Percentiles rank a stretch among this genome's conserved stretches.
These are phyloP conservation scores for Diachasmimorpha longicaudata DNA, from an alignment of 1,140 invertebrate species.

Conservation along the genomic window DNA sequence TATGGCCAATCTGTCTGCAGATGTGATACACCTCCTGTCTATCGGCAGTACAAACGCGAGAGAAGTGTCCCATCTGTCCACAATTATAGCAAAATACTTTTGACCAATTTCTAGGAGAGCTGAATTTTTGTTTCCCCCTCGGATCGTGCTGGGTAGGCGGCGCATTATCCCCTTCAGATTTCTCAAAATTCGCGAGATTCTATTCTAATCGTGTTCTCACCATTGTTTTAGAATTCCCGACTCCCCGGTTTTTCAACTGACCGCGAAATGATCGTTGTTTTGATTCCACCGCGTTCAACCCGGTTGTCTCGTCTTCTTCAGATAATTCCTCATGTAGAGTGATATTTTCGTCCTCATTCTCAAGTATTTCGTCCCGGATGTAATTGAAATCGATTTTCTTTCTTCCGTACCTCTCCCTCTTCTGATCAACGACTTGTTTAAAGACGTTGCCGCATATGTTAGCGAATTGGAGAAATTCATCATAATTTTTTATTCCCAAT, in stretches of 20 bases:
- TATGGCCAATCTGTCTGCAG: conserved; percentile 10
- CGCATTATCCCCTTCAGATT: no score
- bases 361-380: background rate
- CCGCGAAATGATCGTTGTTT: background rate
- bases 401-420: background rate
- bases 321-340: background rate
- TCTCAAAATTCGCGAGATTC: conserved; percentile 12
- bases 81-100: no score
- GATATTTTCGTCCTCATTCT: background rate
- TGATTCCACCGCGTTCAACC: background rate
- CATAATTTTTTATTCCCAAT: background rate
- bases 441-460: no score
- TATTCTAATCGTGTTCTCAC: background rate
- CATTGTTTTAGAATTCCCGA: background rate
- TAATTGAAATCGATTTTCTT: background rate
- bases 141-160: no score
- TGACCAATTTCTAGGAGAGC: no score
- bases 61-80: background rate
- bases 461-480: background rate
- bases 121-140: no score
- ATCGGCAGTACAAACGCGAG: conserved; percentile 10
- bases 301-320: background rate
- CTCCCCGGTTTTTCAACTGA: background rate
- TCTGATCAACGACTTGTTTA: background rate
- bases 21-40: background rate